Conservation (phyloP, 2,888 invertebrate species). For the Pseudococcus viburni region DNA sequence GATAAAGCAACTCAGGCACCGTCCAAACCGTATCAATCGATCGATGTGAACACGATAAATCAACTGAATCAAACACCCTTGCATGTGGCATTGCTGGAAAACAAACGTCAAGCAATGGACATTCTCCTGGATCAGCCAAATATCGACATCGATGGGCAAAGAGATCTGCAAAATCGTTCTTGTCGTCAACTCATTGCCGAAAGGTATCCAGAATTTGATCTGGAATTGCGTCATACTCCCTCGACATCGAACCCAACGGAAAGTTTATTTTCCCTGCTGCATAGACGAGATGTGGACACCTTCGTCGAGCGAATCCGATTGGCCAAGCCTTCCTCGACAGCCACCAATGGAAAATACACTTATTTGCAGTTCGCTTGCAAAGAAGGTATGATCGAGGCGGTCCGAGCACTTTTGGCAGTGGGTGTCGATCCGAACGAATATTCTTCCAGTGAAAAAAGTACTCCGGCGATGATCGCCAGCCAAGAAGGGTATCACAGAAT, state of each 20-base stretch:
- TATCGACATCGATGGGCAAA: constrained; percentile 77
- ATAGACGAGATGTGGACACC: constrained; percentile 67
- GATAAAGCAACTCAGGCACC: too few species aligned
- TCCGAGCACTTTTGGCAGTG: constrained; percentile 70
- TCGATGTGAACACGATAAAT: constrained; percentile 70
- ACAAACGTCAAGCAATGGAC: constrained; percentile 74
- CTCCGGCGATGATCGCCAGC: constrained; percentile 69
- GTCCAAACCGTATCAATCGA: too few species aligned
- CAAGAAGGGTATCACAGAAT: constrained; percentile 69
- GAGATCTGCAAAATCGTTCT: constrained; percentile 75
- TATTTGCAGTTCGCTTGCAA: constrained; percentile 78
- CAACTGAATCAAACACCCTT: constrained; percentile 71
- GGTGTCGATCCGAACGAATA: constrained; percentile 69
- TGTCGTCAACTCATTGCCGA: constrained; percentile 75
- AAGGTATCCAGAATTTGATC: constrained; percentile 73
- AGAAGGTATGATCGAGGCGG: constrained; percentile 74
- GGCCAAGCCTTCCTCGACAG: constrained; percentile 70
- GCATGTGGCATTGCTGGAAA: constrained; percentile 71
- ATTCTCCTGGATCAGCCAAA: constrained; percentile 75
- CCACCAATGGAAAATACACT: constrained; percentile 73
- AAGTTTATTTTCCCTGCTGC: constrained; percentile 61
- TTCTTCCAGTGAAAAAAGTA: constrained; percentile 66
- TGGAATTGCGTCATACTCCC: neutral
- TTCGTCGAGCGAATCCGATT: constrained; percentile 68
- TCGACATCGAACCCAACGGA: neutral